Base-by-base conservation (phyloP, 2,797 vertebrate species). In the Parotocinclus haroldoi region DNA sequence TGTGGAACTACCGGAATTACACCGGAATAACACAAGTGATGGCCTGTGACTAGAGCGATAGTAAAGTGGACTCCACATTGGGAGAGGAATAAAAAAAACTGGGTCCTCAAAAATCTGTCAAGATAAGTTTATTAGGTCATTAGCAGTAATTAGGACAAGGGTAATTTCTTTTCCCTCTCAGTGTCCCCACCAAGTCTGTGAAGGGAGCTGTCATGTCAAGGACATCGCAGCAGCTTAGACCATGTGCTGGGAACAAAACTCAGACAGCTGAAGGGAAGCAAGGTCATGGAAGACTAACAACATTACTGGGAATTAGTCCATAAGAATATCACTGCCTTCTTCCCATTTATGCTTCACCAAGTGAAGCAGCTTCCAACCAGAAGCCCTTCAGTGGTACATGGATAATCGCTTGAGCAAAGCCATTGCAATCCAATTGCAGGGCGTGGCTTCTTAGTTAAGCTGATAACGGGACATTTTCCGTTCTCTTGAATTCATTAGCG, bases 81-180 rank as follows among this genome's bases (percentile, higher is more conserved):
- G 55, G 58, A 51, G 50, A 60, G 55, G 46, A 13, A n/a, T n/a
- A n/a, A 58, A 59, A 65, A 72, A 75, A 18, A 63, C 58, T 63
- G 14, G 36, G 55, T 65, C 36, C 46, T 49, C 68, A 70, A 75
- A 62, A 65, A 70, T 65, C 52, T 48, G 19, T 52, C 50, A 58
- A 71, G 69, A 71, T 72, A 63, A 69, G 62, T 52, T 58, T 50
- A 18, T 53, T 16, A 52, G 44, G 53, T 66, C 44, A 18, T 39
- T 39, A 78, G 57, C 9, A 66, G 67, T 71, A 61, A 71, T 78
- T 78, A 78, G 60, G 56, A 50, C 17, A 52, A 38, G 19, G 53
- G 57, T n/a, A 19, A 56, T 58, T 72, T 68, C 55, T 61, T 78
- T 66, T 64, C 63, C 17, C 46, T 55, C 48, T 68, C 62, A 39